Conservation (phyloP, 2,113 vertebrate species). For the Pimephales promelas region DNA sequence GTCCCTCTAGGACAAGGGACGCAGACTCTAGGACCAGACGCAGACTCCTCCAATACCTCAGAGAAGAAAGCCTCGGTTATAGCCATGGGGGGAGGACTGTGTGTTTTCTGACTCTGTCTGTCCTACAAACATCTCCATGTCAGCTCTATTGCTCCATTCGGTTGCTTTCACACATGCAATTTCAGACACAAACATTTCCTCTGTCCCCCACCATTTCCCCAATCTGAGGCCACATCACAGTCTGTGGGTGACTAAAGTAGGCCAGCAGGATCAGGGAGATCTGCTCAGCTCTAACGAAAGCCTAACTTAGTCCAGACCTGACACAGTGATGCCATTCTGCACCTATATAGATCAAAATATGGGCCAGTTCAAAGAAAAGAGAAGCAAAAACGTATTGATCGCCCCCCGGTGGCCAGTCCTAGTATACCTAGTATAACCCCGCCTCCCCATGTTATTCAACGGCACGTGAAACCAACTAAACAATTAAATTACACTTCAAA, state of each 20-base stretch:
- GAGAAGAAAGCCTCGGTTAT: conserved; percentile 46
- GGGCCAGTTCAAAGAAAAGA: no score
- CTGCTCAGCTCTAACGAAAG: neutral
- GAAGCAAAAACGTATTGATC: no score
- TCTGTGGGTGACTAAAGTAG: conserved; percentile 55
- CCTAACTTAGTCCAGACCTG: conserved; percentile 29
- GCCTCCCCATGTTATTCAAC: no score
- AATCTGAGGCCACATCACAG: conserved; percentile 46
- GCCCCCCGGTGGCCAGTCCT: no score
- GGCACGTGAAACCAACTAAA: no score
- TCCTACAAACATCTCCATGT: conserved; percentile 51
- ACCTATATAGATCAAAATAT: conserved; percentile 7
- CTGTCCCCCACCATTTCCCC: conserved; percentile 17
- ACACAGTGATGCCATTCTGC: neutral
- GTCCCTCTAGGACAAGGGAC: conserved; percentile 49
- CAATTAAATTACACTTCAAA: no score
- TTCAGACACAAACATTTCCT: conserved; percentile 41
- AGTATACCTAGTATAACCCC: no score
- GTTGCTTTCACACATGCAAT: conserved; percentile 40
- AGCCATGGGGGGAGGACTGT: conserved; percentile 41
- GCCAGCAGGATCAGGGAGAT: conserved; percentile 34
- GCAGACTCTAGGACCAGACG: conserved; percentile 42
- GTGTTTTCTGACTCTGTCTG: conserved; percentile 30
- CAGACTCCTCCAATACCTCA: conserved; percentile 51
- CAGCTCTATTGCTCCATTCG: conserved; percentile 41